Evolutionary conservation across 2,797 vertebrate species (phyloP).

Genomic region (Okamejei kenojei): DNA sequence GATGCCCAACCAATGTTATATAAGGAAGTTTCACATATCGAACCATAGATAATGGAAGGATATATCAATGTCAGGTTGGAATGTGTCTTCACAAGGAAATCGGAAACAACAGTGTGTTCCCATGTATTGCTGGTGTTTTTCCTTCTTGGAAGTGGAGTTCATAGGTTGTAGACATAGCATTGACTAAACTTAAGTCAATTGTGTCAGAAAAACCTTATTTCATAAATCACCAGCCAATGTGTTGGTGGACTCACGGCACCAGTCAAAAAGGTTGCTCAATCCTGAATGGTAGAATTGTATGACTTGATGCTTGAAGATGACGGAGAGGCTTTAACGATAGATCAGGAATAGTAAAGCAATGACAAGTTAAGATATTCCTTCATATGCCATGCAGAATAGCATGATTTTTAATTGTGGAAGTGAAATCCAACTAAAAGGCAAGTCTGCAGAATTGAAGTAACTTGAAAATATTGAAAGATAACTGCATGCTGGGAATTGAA

Average conservation of each 20-base stretch:
- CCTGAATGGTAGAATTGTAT: no score
- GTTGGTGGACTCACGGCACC: no score
- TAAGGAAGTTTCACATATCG: not conserved
- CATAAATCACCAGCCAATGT: no score
- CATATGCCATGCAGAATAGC: not conserved
- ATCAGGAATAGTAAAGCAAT: no score
- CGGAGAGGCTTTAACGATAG: no score
- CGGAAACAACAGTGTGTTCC: not conserved
- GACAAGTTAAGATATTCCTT: not conserved
- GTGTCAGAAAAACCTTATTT: no score
- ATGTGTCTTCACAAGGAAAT: not conserved
- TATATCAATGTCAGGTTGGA: not conserved
- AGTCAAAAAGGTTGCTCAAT: no score
- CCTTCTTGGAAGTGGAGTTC: not conserved
- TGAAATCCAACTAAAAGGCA: not conserved
- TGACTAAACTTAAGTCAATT: no score
- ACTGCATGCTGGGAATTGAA: no score
- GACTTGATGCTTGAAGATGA: no score
- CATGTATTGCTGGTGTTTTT: not conserved
- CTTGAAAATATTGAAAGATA: not conserved
- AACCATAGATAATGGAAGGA: not conserved
- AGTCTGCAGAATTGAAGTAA: not conserved
- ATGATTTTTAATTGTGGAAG: not conserved
- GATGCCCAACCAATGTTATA: not conserved
- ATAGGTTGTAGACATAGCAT: no score